Percentiles rank a stretch among this genome's conserved stretches.
phyloP scores from a whole-genome alignment of 2,888 invertebrate species.

The Protophormia terraenovae region DNA sequence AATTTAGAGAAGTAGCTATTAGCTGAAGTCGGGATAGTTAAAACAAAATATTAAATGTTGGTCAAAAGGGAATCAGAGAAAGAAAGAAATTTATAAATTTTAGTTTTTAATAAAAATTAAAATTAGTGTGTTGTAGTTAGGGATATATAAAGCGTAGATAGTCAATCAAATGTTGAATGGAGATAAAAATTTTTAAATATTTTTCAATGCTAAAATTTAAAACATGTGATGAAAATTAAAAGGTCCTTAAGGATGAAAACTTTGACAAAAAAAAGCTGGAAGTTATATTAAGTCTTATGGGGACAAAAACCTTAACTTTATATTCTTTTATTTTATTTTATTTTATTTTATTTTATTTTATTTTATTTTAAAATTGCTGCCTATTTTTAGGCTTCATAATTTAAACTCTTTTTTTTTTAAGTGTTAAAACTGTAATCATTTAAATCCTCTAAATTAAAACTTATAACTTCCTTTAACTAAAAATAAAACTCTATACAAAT shows the following conservation, averaged over 20 bases:
- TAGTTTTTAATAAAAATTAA: background rate
- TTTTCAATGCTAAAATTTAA: background rate
- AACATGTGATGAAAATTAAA: no score
- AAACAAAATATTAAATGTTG: background rate
- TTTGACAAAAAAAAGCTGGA: no score
- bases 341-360: no score
- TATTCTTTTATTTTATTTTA: no score
- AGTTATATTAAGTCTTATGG: no score
- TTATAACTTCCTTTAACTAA: background rate
- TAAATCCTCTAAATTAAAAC: background rate
- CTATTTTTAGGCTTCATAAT: background rate
- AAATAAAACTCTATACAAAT: background rate
- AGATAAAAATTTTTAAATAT: background rate
- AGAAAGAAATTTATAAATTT: background rate
- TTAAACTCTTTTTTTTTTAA: background rate
- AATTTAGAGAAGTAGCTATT: background rate
- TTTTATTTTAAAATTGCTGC: background rate
- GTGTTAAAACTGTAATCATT: background rate
- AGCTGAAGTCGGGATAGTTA: background rate
- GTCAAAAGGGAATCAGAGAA: no score
- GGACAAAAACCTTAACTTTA: no score
- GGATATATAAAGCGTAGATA: background rate
- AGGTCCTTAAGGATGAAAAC: no score
- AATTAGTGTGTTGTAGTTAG: background rate
- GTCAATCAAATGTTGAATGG: background rate